Conservation (phyloP, 1,140 invertebrate species). For the Neodiprion fabricii region DNA sequence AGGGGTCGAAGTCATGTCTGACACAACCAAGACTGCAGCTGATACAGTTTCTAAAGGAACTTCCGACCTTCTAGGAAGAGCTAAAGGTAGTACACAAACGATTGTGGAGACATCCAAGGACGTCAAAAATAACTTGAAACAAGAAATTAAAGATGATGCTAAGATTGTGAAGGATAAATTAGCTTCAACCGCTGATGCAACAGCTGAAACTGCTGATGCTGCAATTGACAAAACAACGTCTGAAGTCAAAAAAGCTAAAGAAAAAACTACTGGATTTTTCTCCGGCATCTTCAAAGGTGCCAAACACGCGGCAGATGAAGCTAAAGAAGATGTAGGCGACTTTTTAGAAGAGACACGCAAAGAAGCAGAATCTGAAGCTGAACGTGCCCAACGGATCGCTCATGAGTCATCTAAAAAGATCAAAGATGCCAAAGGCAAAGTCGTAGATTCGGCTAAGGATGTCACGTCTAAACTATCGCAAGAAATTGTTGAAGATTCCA, state of each 20-base stretch:
- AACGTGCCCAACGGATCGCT: conserved; percentile 14
- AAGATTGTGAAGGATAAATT: conserved; percentile 26
- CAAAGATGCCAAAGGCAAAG: conserved; percentile 11
- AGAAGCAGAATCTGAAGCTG: conserved; percentile 30
- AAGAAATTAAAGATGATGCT: conserved; percentile 30
- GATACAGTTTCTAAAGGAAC: conserved; percentile 2
- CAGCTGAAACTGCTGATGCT: conserved; percentile 22
- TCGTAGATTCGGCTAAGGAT: not conserved
- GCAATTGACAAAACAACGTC: conserved; percentile 21
- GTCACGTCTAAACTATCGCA: conserved; percentile 22
- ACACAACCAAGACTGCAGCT: not conserved
- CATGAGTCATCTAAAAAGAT: not conserved
- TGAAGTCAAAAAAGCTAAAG: conserved; percentile 28
- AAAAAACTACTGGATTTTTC: conserved; percentile 31
- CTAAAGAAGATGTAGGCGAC: conserved; percentile 31
- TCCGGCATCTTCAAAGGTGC: conserved; percentile 37
- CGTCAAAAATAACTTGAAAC: not conserved
- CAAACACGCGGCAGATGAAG: conserved; percentile 31
- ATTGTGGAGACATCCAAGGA: not conserved
- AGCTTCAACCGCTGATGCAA: conserved; percentile 11
- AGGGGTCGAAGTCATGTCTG: not conserved
- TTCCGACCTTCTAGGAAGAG: not conserved
- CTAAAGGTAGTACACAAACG: not conserved
- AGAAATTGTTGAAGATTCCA: not conserved
- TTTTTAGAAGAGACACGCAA: conserved; percentile 29